Evolutionary conservation across 1,140 invertebrate species (phyloP).

Genomic region (Drosophila melanogaster): DNA sequence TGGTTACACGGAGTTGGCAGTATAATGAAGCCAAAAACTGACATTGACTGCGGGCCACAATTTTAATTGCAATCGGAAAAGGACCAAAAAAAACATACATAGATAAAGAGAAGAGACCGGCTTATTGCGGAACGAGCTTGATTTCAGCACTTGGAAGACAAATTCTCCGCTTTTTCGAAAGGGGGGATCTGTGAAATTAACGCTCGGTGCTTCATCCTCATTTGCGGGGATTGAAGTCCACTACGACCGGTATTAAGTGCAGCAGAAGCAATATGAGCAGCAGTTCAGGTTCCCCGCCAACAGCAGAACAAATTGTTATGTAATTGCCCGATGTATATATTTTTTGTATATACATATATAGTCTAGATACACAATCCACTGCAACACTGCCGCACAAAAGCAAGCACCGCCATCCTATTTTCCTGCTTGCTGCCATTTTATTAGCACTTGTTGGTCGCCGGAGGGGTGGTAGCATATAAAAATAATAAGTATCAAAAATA

Average conservation of each 20-base stretch:
- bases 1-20: conserved; percentile 26
- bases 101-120: neutral
- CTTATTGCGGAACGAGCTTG: conserved; percentile 22
- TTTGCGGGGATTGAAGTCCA: conserved; percentile 23
- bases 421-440: conserved; percentile 38
- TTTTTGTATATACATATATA: neutral
- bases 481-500: conserved; percentile 72
- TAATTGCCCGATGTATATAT: conserved; percentile 45
- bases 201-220: conserved; percentile 20
- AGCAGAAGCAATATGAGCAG: conserved; percentile 14
- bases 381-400: conserved; percentile 13
- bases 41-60: conserved; percentile 31
- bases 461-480: conserved; percentile 25
- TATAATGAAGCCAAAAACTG: conserved; percentile 42
- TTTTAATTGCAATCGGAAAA: conserved; percentile 29
- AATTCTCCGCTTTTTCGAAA: neutral
- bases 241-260: conserved; percentile 40
- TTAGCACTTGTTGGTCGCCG: conserved; percentile 54
- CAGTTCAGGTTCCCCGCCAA: neutral
- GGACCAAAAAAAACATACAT: neutral
- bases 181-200: conserved; percentile 19
- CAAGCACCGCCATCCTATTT: conserved; percentile 6
- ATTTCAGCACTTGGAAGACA: conserved; percentile 14
- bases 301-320: conserved; percentile 53
- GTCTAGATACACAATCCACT: conserved; percentile 17